These are phyloP conservation scores for Formicarius rufipectus DNA, from an alignment of 2,113 vertebrate genomes.

Conservation along the genomic window DNA sequence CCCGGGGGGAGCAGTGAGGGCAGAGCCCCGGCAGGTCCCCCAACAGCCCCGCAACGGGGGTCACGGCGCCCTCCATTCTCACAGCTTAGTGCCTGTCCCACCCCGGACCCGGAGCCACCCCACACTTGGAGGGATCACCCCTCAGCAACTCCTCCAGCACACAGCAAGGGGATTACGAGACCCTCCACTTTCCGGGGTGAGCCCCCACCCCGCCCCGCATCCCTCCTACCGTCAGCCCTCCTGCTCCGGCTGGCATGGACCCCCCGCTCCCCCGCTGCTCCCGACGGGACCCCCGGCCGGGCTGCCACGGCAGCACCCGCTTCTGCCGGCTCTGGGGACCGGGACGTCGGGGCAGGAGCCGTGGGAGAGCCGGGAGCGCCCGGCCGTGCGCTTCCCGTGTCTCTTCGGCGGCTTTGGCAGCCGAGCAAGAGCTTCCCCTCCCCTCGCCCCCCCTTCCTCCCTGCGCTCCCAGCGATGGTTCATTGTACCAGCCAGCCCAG, in stretches of 20 bases:
- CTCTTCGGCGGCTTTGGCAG: background rate
- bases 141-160: background rate
- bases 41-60: background rate
- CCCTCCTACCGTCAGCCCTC: background rate
- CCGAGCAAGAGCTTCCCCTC: conserved; percentile 29
- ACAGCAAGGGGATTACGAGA: background rate
- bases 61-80: background rate
- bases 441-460: conserved; percentile 35
- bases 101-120: background rate
- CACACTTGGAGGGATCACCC: background rate
- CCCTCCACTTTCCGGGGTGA: accelerated
- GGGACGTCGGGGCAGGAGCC: background rate
- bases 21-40: background rate
- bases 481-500: background rate
- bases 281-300: background rate
- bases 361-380: background rate
- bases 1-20: background rate
- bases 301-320: background rate
- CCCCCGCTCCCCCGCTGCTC: background rate
- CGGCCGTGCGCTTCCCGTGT: background rate
- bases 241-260: background rate
- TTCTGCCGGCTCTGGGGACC: background rate
- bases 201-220: background rate
- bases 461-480: background rate
- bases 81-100: background rate